Conservation (phyloP, 2,797 vertebrate species). For the Sternotherus odoratus region DNA sequence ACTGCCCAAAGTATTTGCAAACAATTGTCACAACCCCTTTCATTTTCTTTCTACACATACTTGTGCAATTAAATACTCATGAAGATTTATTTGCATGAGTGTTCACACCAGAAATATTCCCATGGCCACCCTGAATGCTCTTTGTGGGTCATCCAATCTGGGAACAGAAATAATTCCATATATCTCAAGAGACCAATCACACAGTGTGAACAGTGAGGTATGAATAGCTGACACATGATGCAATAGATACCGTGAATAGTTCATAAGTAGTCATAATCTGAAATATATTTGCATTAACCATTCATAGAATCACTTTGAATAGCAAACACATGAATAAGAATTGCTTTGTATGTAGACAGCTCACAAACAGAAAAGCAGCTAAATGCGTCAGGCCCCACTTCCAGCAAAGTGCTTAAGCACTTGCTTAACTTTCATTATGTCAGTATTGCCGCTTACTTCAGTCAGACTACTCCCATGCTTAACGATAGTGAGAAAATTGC, state of each 20-base stretch:
- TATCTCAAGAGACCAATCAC: not conserved
- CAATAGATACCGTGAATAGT: not conserved
- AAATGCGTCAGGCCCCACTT: not conserved
- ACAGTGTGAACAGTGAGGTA: not conserved
- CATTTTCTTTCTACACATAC: not conserved
- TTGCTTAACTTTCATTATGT: not conserved
- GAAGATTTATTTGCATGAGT: conserved; percentile 2
- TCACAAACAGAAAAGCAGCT: not conserved
- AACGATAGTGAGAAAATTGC: not conserved
- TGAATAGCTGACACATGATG: not conserved
- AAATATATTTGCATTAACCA: not conserved
- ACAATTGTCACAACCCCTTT: not conserved
- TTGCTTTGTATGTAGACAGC: not conserved
- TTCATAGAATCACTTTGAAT: not conserved
- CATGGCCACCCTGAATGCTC: not conserved
- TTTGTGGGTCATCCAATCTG: not conserved
- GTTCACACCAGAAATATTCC: not conserved
- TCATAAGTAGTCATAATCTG: not conserved
- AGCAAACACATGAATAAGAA: not conserved
- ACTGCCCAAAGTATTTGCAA: not conserved
- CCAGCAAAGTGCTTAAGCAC: not conserved
- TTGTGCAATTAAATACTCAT: conserved; percentile 4
- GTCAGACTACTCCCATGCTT: not conserved
- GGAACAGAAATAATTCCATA: not conserved
- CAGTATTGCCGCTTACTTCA: not conserved